phyloP scores from a whole-genome alignment of 1,140 invertebrate species.

The Ceratosolen solmsi region DNA sequence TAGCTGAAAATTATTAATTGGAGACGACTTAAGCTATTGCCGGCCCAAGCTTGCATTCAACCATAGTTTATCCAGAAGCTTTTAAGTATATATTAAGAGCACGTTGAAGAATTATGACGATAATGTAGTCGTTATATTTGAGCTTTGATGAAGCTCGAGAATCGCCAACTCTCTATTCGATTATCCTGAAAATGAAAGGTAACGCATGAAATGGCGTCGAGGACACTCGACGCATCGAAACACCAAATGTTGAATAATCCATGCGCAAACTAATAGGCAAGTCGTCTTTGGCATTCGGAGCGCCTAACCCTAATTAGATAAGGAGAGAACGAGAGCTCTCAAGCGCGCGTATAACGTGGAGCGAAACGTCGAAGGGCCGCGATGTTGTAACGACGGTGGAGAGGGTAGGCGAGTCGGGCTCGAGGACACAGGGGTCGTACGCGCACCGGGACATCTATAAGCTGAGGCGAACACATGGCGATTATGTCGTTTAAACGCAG shows the following conservation, averaged over 20 bases:
- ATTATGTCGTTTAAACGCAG: conserved; percentile 26
- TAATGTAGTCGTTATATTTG: no score
- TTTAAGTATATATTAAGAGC: no score
- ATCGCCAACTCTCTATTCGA: no score
- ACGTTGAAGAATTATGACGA: no score
- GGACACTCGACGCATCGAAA: no score
- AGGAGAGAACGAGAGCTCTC: conserved; percentile 4
- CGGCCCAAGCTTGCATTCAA: neutral
- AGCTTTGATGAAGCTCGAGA: no score
- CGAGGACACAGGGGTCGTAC: conserved; percentile 17
- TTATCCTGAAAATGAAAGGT: no score
- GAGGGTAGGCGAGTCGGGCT: neutral
- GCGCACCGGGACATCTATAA: conserved; percentile 18
- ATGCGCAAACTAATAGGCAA: neutral
- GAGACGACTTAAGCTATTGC: neutral
- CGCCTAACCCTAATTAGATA: conserved; percentile 34
- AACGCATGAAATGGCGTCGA: no score
- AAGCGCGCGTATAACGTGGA: neutral
- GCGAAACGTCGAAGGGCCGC: neutral
- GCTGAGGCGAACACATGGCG: conserved; percentile 35
- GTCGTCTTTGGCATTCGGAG: neutral
- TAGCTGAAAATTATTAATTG: conserved; percentile 10
- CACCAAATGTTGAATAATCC: conserved; percentile 21
- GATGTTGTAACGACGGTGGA: neutral
- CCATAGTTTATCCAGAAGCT: neutral